Evolutionary conservation across 2,888 invertebrate genomes (phyloP).

Genomic region (Tuberolachnus salignus): DNA sequence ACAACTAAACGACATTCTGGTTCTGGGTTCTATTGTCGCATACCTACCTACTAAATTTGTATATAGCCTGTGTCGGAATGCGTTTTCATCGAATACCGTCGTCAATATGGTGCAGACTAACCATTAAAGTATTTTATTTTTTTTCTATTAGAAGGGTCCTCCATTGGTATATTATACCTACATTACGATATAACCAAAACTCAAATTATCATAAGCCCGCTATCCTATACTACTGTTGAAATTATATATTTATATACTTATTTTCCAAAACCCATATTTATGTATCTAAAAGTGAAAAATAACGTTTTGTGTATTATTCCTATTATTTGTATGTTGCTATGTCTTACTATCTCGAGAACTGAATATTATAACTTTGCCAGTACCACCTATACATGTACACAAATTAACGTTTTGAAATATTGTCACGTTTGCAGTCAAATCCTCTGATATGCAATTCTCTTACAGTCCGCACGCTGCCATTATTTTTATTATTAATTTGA

Average conservation of each 20-base stretch:
- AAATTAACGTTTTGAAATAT: constrained; percentile 2
- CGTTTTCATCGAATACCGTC: constrained; percentile 50
- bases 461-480: neutral
- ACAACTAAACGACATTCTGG: constrained; percentile 46
- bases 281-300: neutral
- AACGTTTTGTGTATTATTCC: neutral
- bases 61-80: constrained; percentile 39
- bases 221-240: too few relatives aligned
- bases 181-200: neutral
- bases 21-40: constrained; percentile 49
- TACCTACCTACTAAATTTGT: constrained; percentile 47
- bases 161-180: neutral
- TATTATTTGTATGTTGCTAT: neutral
- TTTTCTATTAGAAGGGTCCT: neutral
- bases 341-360: neutral
- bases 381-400: neutral
- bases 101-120: constrained; percentile 31
- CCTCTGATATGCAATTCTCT: neutral
- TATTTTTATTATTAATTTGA: constrained; percentile 28
- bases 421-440: constrained; percentile 29
- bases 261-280: too few relatives aligned
- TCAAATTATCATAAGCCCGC: neutral
- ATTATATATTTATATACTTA: too few relatives aligned
- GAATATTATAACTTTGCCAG: constrained; percentile 9
- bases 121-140: constrained; percentile 32